These are phyloP conservation scores for Potamarius usumacintae DNA, from an alignment of 2,113 vertebrate genomes.

Conservation along the genomic window DNA sequence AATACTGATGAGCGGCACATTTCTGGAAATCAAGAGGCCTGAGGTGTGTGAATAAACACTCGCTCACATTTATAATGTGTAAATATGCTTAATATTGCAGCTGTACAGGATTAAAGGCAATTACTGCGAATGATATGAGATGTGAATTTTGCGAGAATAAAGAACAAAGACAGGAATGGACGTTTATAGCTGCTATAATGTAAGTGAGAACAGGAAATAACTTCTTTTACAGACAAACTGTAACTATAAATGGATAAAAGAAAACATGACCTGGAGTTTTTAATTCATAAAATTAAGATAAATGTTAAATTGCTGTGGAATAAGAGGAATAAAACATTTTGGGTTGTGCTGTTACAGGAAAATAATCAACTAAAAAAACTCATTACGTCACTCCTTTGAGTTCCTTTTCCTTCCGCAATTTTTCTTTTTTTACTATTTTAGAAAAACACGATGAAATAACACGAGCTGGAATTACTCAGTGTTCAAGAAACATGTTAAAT, in stretches of 20 bases:
- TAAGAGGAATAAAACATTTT: not conserved
- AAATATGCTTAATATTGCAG: not conserved
- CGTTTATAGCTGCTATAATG: not conserved
- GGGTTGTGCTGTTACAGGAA: not conserved
- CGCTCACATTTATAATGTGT: not conserved
- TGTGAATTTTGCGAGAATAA: no score
- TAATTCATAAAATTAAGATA: not conserved
- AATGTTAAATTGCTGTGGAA: not conserved
- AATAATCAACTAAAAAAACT: not conserved
- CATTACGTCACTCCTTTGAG: not conserved
- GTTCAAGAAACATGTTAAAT: no score
- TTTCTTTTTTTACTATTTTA: no score
- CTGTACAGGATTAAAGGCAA: not conserved
- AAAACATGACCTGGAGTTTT: not conserved
- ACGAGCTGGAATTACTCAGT: no score
- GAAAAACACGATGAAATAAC: no score
- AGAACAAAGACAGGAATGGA: no score
- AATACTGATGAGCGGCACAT: not conserved
- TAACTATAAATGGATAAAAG: not conserved
- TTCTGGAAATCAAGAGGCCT: not conserved
- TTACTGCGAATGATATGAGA: not conserved
- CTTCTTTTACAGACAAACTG: not conserved
- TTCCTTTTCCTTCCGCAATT: not conserved
- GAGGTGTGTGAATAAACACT: not conserved
- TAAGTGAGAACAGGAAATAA: not conserved